These are phyloP conservation scores for Pammene aurita DNA, from an alignment of 2,888 invertebrate species.

Conservation along the genomic window DNA sequence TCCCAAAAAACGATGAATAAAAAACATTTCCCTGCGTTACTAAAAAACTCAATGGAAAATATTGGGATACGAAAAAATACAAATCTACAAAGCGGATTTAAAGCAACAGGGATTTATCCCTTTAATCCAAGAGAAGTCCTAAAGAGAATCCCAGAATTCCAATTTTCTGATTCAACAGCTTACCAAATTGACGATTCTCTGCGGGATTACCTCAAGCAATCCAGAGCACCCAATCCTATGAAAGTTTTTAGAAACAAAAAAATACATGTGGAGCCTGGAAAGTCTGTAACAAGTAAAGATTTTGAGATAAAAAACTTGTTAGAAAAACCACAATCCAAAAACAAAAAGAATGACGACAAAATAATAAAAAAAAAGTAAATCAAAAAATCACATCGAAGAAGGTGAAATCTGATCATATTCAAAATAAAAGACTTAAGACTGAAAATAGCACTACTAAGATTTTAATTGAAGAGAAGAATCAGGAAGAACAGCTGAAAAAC, in stretches of 20 bases:
- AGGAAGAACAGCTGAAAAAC: too few relatives aligned
- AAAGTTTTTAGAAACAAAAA: slow-evolving; percentile 13
- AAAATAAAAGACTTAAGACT: too few relatives aligned
- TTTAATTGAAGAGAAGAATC: too few relatives aligned
- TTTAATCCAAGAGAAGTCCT: slow-evolving; percentile 24
- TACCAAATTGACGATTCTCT: slow-evolving; percentile 21
- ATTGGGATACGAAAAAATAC: slow-evolving; percentile 3
- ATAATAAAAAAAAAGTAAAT: too few relatives aligned
- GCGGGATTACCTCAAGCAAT: slow-evolving; percentile 27
- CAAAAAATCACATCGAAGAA: slow-evolving; percentile 10
- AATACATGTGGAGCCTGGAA: slow-evolving; percentile 16
- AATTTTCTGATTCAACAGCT: not conserved
- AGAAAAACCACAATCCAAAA: slow-evolving; percentile 27
- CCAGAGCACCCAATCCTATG: slow-evolving; percentile 30
- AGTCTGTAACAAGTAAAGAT: slow-evolving; percentile 15
- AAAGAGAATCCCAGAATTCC: slow-evolving; percentile 17
- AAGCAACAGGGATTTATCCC: slow-evolving; percentile 9
- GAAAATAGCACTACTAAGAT: too few relatives aligned
- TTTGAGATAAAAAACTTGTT: slow-evolving; percentile 38
- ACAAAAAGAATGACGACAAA: too few relatives aligned
- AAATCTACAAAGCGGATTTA: slow-evolving; percentile 25
- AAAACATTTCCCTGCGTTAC: slow-evolving; percentile 21
- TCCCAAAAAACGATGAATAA: slow-evolving; percentile 23
- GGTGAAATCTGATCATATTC: slow-evolving; percentile 8
- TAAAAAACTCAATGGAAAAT: slow-evolving; percentile 6